Conservation (phyloP, 2,797 vertebrate genomes). For the Caiman crocodilus region DNA sequence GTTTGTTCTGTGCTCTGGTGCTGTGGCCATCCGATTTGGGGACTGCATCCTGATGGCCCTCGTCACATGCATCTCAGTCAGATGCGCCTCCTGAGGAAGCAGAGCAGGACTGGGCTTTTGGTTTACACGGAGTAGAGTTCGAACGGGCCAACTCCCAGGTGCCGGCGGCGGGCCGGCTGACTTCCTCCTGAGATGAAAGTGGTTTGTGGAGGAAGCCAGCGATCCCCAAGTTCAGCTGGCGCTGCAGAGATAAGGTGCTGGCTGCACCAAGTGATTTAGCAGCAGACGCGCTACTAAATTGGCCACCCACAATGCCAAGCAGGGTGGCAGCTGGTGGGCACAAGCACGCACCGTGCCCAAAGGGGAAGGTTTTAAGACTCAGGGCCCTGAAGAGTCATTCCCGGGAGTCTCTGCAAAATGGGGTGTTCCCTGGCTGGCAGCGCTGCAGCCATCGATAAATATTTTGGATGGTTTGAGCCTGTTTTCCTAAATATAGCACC, state of each 20-base stretch:
- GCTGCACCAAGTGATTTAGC: neutral
- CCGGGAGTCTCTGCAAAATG: constrained; percentile 50
- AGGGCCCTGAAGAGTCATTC: neutral
- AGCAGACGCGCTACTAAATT: neutral
- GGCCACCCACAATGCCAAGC: neutral
- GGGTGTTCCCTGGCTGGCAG: constrained; percentile 54
- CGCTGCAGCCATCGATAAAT: constrained; percentile 73
- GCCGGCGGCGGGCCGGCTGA: neutral
- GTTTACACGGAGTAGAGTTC: neutral
- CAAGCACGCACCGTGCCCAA: neutral
- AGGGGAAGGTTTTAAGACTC: neutral
- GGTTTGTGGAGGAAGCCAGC: neutral
- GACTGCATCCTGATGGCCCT: neutral
- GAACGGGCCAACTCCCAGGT: neutral
- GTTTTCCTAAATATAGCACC: constrained; percentile 44
- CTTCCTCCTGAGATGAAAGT: neutral
- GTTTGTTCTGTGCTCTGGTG: neutral
- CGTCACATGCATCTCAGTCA: fast-evolving
- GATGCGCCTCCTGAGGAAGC: fast-evolving
- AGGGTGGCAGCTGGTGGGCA: neutral
- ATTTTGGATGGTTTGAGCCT: constrained; percentile 59
- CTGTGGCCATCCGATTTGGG: neutral
- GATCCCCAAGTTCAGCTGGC: neutral
- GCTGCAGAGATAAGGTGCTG: neutral
- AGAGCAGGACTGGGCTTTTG: fast-evolving